Evolutionary conservation across 1,140 invertebrate species (phyloP).

Genomic region (Hermetia illucens): DNA sequence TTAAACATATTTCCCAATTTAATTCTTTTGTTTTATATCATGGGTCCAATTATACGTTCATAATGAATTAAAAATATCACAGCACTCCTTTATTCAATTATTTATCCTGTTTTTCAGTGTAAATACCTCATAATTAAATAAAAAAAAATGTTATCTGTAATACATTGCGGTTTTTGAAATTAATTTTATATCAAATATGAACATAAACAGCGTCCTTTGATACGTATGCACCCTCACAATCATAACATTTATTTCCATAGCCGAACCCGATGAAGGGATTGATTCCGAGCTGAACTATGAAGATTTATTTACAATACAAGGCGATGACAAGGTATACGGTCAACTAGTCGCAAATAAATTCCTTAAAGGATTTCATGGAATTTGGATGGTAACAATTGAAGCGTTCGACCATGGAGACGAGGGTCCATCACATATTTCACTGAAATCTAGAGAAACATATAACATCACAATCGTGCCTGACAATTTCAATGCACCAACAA

Average conservation of each 20-base stretch:
- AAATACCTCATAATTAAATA: not conserved
- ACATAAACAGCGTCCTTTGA: too few relatives aligned
- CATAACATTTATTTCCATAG: constrained; percentile 6
- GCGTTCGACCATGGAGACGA: constrained; percentile 33
- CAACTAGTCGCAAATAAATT: constrained; percentile 27
- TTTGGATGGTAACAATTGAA: constrained; percentile 18
- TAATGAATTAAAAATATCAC: too few relatives aligned
- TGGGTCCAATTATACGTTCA: too few relatives aligned
- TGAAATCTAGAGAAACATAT: constrained; percentile 27
- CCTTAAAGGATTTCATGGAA: constrained; percentile 36
- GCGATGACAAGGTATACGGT: constrained; percentile 24
- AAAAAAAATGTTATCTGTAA: not conserved
- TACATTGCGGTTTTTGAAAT: too few relatives aligned
- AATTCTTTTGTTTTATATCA: too few relatives aligned
- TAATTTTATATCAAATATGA: too few relatives aligned
- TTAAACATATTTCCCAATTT: too few relatives aligned
- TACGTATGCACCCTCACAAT: not conserved
- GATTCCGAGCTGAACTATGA: constrained; percentile 13
- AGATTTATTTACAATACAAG: constrained; percentile 30
- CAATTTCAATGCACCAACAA: constrained; percentile 34
- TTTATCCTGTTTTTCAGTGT: too few relatives aligned
- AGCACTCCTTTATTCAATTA: too few relatives aligned
- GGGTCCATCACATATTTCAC: constrained; percentile 11
- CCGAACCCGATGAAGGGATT: constrained; percentile 4
- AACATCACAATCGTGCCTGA: constrained; percentile 30